A percentile compares a stretch with the other conserved stretches of the same genome.
phyloP scores from a whole-genome alignment of 2,888 invertebrate species.

The Oxytorus armatus region DNA sequence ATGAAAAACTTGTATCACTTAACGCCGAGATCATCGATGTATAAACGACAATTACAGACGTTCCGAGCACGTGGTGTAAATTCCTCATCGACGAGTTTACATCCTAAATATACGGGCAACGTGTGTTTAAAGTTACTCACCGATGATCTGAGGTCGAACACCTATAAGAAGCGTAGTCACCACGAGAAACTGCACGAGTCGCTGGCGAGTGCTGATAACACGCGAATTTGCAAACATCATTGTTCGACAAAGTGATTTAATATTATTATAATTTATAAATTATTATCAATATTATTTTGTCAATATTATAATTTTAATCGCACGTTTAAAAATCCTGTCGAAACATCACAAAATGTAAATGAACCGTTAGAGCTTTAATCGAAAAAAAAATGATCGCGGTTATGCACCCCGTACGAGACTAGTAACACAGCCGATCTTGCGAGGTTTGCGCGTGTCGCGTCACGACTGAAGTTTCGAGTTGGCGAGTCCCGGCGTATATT shows the following conservation, averaged over 20 bases:
- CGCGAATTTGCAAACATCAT: slow-evolving; percentile 70
- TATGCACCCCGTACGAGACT: neutral
- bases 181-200: slow-evolving; percentile 74
- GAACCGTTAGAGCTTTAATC: neutral
- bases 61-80: slow-evolving; percentile 5
- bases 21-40: neutral
- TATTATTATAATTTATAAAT: neutral
- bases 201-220: slow-evolving; percentile 69
- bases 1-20: neutral
- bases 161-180: slow-evolving; percentile 74
- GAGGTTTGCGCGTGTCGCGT: slow-evolving; percentile 82
- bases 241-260: slow-evolving; percentile 49
- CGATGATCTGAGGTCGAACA: slow-evolving; percentile 79
- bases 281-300: slow-evolving; percentile 5
- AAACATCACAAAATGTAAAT: neutral
- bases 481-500: slow-evolving; percentile 78
- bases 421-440: slow-evolving; percentile 54
- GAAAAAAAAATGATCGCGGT: neutral
- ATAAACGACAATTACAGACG: neutral
- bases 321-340: neutral
- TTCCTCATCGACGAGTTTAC: neutral
- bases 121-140: slow-evolving; percentile 75
- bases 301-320: slow-evolving; percentile 19
- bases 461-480: slow-evolving; percentile 81
- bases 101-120: neutral